phyloP scores from a whole-genome alignment of 2,888 invertebrate genomes.

The Sesia apiformis region DNA sequence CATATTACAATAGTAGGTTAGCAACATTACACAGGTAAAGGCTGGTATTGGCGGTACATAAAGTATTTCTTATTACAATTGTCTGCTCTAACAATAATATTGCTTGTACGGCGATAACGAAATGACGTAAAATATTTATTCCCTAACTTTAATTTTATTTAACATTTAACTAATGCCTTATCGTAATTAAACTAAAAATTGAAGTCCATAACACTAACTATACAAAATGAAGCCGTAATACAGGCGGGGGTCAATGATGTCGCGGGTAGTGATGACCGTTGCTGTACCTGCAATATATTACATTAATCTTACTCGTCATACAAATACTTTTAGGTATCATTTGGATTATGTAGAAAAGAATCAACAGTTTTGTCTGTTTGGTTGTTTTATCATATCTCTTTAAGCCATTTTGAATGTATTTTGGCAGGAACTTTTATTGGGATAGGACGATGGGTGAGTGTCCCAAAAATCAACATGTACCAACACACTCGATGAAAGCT shows the following conservation, averaged over 20 bases:
- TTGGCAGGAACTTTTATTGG: too few relatives aligned
- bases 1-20: too few relatives aligned
- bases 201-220: slow-evolving; percentile 43
- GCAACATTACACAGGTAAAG: too few relatives aligned
- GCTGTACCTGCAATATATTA: slow-evolving; percentile 39
- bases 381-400: not conserved
- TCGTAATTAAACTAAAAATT: slow-evolving; percentile 12
- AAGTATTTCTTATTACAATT: too few relatives aligned
- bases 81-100: too few relatives aligned
- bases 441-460: too few relatives aligned
- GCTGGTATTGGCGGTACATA: too few relatives aligned
- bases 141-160: not conserved
- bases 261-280: slow-evolving; percentile 58
- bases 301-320: not conserved
- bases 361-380: too few relatives aligned
- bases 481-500: too few relatives aligned
- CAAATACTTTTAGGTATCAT: not conserved
- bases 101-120: too few relatives aligned
- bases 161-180: not conserved
- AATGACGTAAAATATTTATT: too few relatives aligned
- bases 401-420: not conserved
- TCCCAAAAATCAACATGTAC: too few relatives aligned
- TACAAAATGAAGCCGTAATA: slow-evolving; percentile 31
- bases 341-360: not conserved
- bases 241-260: slow-evolving; percentile 60